Base-by-base conservation (phyloP, 2,888 invertebrate species). In the Leptopilina myrica region DNA sequence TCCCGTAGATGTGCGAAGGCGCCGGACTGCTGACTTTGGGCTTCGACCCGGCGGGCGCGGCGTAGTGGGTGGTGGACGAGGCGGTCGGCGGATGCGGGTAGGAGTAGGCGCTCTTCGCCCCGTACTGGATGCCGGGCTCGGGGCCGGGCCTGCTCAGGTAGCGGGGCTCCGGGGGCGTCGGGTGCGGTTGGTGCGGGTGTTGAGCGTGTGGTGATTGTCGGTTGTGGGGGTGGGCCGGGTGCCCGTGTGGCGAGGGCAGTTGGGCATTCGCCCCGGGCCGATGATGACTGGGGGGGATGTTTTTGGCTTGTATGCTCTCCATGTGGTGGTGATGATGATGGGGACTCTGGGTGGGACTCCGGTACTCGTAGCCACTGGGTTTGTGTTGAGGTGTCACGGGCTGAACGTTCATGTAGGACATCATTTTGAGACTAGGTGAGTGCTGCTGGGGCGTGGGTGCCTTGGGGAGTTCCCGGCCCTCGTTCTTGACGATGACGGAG, bases 401-500 rank as follows among this genome's bases (percentile, higher is more conserved):
- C 76, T 91, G 91, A 62, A 91, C 90, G 84, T 88, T 91, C 82
- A 91, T 76, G 84, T 92, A 91, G 76, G 91, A 86, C 89, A 91
- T 91, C 85, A 91, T 89, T 83, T 91, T 91, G 78, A 91, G 91
- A 79, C 90, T 91, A 33, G 91, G 88, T 67, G 91, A 91, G 83
- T 91, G 91, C 2, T 90, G 89, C 64, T 89, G 88, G 33, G 93
- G 92, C 83, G 93, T 86, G 83, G 93, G 87, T 83, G 93, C 88
- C 89, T 93, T 88, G 87, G 93, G 89, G 78, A 94, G 89, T 79
- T 92, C 92, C 90, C 95, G 95, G 77, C 94, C 94, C 88, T 96
- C 96, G 91, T 96, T 96, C 90, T 96, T 96, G 81, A 96, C 96
- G 91, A 96, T 96, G 90, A 96, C 96, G 88, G 95, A 95, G 91